These are phyloP conservation scores for Rhinolophus ferrumequinum DNA, from an alignment of 2,113 vertebrate species.

Conservation along the genomic window DNA sequence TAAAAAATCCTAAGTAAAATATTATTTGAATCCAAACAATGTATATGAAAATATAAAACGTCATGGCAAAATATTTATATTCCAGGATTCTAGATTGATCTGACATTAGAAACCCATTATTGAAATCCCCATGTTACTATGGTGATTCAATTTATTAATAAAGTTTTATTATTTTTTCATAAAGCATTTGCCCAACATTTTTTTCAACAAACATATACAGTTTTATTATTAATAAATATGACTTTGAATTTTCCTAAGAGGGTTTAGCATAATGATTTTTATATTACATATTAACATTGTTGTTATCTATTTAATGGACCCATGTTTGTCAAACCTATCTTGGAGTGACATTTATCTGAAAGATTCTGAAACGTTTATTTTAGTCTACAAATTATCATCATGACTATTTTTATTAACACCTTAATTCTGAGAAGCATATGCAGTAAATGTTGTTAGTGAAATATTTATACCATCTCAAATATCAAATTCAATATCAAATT, in stretches of 20 bases:
- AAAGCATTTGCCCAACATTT: neutral
- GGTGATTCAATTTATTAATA: neutral
- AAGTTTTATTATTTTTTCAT: neutral
- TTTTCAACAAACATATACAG: neutral
- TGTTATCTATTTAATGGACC: neutral
- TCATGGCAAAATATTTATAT: neutral
- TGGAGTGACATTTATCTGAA: neutral
- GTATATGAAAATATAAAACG: neutral
- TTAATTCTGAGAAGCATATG: neutral
- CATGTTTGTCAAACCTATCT: neutral
- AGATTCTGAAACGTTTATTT: neutral
- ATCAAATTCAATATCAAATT: neutral
- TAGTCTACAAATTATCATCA: neutral
- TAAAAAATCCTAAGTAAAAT: neutral
- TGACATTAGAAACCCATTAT: neutral
- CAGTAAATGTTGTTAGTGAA: neutral
- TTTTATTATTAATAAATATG: neutral
- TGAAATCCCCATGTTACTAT: neutral
- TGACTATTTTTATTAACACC: neutral
- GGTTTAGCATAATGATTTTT: neutral
- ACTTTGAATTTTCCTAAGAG: neutral
- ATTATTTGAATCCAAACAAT: neutral
- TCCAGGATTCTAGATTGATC: neutral
- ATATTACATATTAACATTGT: neutral
- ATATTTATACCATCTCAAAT: neutral